Evolutionary conservation across 2,797 vertebrate species (phyloP), one percentile per base, ranked within the genome.

Genomic region (Gorsachius magnificus): DNA sequence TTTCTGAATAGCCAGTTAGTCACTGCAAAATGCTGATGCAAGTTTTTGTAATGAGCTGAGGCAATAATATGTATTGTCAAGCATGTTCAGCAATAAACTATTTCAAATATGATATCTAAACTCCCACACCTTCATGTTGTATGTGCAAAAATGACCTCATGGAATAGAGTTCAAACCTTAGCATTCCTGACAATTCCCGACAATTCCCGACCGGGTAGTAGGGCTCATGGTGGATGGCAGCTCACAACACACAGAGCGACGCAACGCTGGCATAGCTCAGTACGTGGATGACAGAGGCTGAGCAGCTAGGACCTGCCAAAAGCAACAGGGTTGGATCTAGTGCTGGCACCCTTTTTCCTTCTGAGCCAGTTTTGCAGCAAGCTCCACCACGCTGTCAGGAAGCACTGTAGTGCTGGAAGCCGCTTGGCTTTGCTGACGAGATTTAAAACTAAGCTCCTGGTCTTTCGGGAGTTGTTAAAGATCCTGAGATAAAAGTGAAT

Each of bases 401-500:
- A 94, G 70, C 74, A 60, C 81, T 63, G 79, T 75, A 45, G 72
- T 80, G 89, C 95, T 94, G 72, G 87, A 96, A 97, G 83, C 85
- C 1, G 36, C 82, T 75, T 72, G 69, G 89, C 84, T 95, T 92
- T 70, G 76, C 95, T 95, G 96, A 94, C 89, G 84, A 96, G 90
- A 92, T 90, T 94, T 94, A 91, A 91, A 95, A 88, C 84, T 94
- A 91, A 96, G 97, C 92, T 93, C 56, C 56, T 64, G 53, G 72
- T 91, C 96, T 96, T 89, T 13, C 48, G 89, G 87, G 96, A 96
- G 92, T 79, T 22, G 31, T 96, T 96, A 95, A 96, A 93, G 90
- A 96, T 95, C 84, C 87, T 80, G 79, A 96, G 90, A 96, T 95
- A 95, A 97, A 96, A 96, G 95, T 63, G 82, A 96, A 94, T 96